Evolutionary conservation across 2,888 invertebrate species (phyloP).

Genomic region (Leptinotarsa peninsularis): DNA sequence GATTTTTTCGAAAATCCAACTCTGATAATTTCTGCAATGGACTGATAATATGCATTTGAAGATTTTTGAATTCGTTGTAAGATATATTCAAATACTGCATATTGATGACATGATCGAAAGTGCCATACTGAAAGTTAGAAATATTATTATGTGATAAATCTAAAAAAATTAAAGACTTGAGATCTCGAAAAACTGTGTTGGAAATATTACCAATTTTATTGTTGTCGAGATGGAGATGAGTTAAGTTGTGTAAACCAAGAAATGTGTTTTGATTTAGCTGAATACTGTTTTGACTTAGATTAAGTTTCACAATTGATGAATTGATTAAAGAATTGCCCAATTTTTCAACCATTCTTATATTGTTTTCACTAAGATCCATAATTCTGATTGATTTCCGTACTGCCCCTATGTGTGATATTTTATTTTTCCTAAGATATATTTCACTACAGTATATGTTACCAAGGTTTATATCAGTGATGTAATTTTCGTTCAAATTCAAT

Average conservation of each 20-base stretch:
- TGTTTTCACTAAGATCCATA: not conserved
- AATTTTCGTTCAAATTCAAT: not conserved
- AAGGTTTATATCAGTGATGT: not conserved
- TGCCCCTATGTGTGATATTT: not conserved
- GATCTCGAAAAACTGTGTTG: not conserved
- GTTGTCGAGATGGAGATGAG: not conserved
- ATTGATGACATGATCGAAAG: not conserved
- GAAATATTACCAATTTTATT: not conserved
- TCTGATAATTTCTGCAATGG: not conserved
- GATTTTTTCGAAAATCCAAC: conserved; percentile 3
- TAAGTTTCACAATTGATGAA: conserved; percentile 2
- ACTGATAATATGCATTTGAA: not conserved
- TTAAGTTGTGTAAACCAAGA: not conserved
- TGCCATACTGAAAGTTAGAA: not conserved
- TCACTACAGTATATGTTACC: not conserved
- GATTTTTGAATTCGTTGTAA: not conserved
- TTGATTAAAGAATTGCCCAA: not conserved
- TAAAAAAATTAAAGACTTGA: not conserved
- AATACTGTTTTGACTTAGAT: not conserved
- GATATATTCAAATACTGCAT: not conserved
- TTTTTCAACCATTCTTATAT: not conserved
- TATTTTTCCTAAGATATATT: not conserved
- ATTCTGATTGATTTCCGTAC: not conserved
- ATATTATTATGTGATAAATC: conserved; percentile 1
- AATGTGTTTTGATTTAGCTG: not conserved